A percentile compares a stretch with the other conserved stretches of the same genome.
These are phyloP conservation scores for Wasmannia auropunctata DNA, from an alignment of 1,140 invertebrate genomes.

Conservation along the genomic window DNA sequence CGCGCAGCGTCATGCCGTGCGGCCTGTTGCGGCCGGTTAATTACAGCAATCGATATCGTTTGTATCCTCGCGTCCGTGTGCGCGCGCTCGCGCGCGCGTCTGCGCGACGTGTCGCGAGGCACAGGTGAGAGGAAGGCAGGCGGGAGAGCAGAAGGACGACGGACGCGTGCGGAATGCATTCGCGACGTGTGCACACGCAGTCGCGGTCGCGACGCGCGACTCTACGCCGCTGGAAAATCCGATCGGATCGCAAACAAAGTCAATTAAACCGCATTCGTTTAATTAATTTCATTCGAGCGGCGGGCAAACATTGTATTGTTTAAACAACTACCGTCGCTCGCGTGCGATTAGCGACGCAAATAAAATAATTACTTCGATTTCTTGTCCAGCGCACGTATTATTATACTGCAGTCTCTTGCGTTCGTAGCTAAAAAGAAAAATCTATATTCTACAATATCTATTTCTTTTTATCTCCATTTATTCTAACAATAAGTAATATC, in stretches of 20 bases:
- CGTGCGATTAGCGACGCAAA: constrained; percentile 32
- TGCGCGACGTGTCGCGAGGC: constrained; percentile 43
- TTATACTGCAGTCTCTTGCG: no score
- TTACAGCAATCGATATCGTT: constrained; percentile 75
- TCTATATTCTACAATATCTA: not conserved
- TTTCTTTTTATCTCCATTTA: not conserved
- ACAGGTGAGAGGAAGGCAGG: constrained; percentile 43
- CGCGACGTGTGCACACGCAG: not conserved
- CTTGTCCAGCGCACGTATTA: not conserved
- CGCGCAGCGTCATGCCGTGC: constrained; percentile 53
- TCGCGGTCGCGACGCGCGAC: not conserved
- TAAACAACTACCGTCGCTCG: constrained; percentile 13
- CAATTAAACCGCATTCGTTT: constrained; percentile 47
- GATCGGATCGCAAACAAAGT: constrained; percentile 42
- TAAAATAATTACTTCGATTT: constrained; percentile 32
- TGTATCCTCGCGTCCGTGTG: constrained; percentile 57
- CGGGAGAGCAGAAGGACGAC: constrained; percentile 7
- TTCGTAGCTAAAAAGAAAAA: not conserved
- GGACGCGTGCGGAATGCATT: constrained; percentile 11
- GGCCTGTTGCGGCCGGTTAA: constrained; percentile 65
- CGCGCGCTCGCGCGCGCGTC: constrained; percentile 53
- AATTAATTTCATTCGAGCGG: constrained; percentile 34
- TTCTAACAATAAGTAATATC: not conserved
- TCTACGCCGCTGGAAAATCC: constrained; percentile 26
- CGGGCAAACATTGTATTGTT: not conserved